Evolutionary conservation across 2,888 invertebrate genomes (phyloP).

Genomic region (Oeneis ivallda): DNA sequence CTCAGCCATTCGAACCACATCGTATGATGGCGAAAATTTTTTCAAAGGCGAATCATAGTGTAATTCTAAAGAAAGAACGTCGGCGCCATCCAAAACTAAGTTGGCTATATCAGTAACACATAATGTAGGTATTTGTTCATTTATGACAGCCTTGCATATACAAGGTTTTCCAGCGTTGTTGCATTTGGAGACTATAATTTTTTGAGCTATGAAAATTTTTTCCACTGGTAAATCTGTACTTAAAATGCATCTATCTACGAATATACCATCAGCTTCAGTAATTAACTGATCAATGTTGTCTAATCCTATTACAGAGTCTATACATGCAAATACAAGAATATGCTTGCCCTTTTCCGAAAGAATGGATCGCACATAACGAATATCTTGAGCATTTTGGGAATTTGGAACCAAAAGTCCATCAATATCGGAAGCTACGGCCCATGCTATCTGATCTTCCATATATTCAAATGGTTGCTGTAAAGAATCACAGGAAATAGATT

Average conservation of each 20-base stretch:
- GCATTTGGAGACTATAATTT: conserved; percentile 92
- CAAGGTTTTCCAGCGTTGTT: conserved; percentile 92
- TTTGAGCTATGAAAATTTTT: conserved; percentile 93
- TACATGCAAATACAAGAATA: conserved; percentile 66
- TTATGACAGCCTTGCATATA: conserved; percentile 92
- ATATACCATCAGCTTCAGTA: conserved; percentile 89
- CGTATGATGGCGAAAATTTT: conserved; percentile 59
- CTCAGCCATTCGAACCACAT: conserved; percentile 75
- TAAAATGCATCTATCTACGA: conserved; percentile 92
- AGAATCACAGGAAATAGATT: conserved; percentile 82
- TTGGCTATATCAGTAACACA: conserved; percentile 94
- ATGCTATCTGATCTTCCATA: conserved; percentile 73
- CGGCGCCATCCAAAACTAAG: conserved; percentile 93
- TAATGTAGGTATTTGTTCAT: conserved; percentile 90
- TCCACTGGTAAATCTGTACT: conserved; percentile 94
- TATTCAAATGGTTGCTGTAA: conserved; percentile 86
- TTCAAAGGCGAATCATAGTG: conserved; percentile 70
- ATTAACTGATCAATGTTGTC: conserved; percentile 88
- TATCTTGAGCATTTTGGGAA: conserved; percentile 57
- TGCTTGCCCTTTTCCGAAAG: conserved; percentile 70
- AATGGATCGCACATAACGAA: conserved; percentile 56
- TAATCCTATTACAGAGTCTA: conserved; percentile 62
- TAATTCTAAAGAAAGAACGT: conserved; percentile 91
- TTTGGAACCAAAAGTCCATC: conserved; percentile 69
- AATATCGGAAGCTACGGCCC: conserved; percentile 70